Base-by-base conservation (phyloP, 2,797 vertebrate genomes). In the Poeciliopsis gracilis region DNA sequence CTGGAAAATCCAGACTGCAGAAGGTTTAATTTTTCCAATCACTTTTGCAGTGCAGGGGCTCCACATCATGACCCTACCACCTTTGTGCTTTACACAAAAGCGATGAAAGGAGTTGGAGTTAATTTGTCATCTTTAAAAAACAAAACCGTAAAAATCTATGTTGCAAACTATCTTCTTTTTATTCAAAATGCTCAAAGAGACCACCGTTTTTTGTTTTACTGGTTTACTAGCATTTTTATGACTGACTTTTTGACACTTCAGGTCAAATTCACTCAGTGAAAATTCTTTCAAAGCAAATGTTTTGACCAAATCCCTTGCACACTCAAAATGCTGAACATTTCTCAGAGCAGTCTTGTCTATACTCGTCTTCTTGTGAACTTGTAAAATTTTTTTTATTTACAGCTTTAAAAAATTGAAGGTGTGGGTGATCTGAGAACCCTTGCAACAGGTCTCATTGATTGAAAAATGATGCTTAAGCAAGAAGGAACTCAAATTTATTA, bases 211-310 rank as follows among this genome's bases (percentile, higher is more conserved):
- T 51, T 51, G 16, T 43, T n/a, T 45, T 25, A 28, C 12, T 43
- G 67, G 38, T 70, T 70, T 70, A 70, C 25, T 25, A 41, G 41
- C 71, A 51, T 51, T 72, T 72, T 72, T 72, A 72, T 70, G 41
- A 70, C 38, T n/a, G 67, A 70, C 41, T 45, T 70, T 43, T 70
- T 70, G n/a, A 45, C 53, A 61, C 55, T 61, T 75, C 12, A 28
- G n/a, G n/a, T 12, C 16, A 45, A 59, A 28, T 59, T 57, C 15
- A 74, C n/a, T 23, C 6, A 12, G 38, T 5, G 6, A 28, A 25
- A 38, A 74, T 57, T 15, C 43, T 55, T 36, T 16, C 11, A 73
- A 55, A 41, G 36, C 49, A 73, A 72, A 47, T 11, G 2, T 51
- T 73, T 73, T 53, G 71, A 53, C 71, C 71, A 55, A 53, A 55